These are phyloP conservation scores for Holothuria scabra DNA, from an alignment of 53 echinoderm and acorn worm species.

Conservation along the genomic window DNA sequence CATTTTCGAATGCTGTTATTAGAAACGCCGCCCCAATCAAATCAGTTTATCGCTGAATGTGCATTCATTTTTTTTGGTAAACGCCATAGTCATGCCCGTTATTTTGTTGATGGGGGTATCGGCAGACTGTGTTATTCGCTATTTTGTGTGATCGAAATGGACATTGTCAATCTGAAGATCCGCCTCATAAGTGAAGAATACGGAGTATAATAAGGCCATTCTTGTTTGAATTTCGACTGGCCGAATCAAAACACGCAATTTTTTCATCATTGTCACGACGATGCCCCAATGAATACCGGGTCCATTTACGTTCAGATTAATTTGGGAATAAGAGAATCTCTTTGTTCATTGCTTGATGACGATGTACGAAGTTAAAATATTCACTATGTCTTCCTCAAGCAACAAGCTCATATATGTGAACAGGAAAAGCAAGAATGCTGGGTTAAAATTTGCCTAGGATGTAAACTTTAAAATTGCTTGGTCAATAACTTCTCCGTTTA, in stretches of 20 bases:
- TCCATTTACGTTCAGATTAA: not conserved
- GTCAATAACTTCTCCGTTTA: constrained; percentile 22
- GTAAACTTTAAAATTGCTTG: not conserved
- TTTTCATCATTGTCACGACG: not conserved
- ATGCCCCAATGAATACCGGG: not conserved
- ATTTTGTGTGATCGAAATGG: constrained; percentile 9
- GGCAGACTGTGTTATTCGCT: not conserved
- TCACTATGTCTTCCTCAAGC: not conserved
- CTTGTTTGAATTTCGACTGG: not conserved
- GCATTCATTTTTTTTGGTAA: constrained; percentile 1
- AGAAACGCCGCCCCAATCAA: not conserved
- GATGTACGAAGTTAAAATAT: not conserved
- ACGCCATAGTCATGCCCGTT: constrained; percentile 6
- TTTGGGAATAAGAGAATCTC: not conserved
- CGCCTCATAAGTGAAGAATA: not conserved
- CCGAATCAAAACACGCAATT: not conserved
- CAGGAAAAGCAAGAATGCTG: not conserved
- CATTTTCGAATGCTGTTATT: not conserved
- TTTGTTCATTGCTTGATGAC: not conserved
- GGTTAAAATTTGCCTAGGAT: not conserved
- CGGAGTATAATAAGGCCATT: not conserved
- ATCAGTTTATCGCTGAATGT: not conserved
- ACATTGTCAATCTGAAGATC: not conserved
- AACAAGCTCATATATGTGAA: not conserved
- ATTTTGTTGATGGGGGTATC: not conserved